Conservation (phyloP, 2,797 vertebrate species). For the Hippocampus kuda region DNA sequence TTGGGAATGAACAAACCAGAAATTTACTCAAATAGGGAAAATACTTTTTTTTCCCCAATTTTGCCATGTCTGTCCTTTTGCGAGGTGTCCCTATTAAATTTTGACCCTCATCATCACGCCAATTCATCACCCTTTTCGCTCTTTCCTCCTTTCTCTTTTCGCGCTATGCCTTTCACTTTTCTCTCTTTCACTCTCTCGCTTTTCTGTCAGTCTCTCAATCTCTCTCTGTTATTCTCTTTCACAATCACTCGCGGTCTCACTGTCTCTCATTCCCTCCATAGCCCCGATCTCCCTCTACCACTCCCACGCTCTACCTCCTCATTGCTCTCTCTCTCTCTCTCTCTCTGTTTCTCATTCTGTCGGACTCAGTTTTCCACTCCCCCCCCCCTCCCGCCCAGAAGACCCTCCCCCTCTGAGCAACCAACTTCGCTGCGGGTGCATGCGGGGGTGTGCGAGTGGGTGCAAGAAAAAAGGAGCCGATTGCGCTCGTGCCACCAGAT, state of each 20-base stretch:
- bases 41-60: too few species aligned
- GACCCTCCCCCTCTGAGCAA: background rate
- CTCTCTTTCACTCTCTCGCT: background rate
- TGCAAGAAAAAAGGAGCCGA: conserved; percentile 2
- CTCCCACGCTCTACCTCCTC: too few species aligned
- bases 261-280: background rate
- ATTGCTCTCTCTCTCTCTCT: background rate
- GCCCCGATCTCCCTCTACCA: background rate
- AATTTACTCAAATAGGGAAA: too few species aligned
- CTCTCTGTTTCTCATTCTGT: background rate
- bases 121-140: background rate
- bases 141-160: too few species aligned
- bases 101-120: background rate
- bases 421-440: conserved; percentile 14
- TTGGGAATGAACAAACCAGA: too few species aligned
- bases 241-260: background rate
- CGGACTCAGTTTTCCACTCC: background rate
- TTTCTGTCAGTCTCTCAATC: background rate
- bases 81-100: background rate
- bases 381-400: background rate
- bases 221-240: background rate
- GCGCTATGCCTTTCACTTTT: background rate
- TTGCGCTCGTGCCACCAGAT: background rate
- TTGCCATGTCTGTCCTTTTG: background rate
- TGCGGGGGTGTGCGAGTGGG: conserved; percentile 13